Evolutionary conservation across 92 coral and sea anemone genomes (phyloP), one percentile per base, ranked within the genome.

Genomic region (Actinernus sp.): DNA sequence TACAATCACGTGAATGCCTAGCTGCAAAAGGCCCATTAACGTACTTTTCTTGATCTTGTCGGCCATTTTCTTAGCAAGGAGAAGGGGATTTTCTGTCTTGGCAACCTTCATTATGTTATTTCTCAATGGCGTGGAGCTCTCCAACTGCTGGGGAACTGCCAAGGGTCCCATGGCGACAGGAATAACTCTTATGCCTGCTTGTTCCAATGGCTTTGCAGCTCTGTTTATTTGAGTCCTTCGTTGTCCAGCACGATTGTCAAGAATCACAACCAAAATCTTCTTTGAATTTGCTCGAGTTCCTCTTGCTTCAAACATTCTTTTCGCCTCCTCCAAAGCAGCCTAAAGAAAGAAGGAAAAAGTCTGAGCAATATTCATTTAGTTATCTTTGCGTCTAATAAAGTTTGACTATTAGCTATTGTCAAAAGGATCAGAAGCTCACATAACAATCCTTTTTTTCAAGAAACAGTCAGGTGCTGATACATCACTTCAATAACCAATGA

Each of bases 21-120:
- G n/a, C n/a, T n/a, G n/a, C n/a, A n/a, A n/a, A n/a, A n/a, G n/a
- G n/a, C n/a, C n/a, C n/a, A n/a, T n/a, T n/a, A n/a, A 31, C 78
- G 55, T 45, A 89, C 98, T 92, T 79, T 89, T 81, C 55, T 82
- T 43, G 29, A 93, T 74, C 31, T 41, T 64, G 17, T 61, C 83
- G 58, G 75, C 68, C 19, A 93, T 83, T 51, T 76, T 78, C 49
- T 68, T 74, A 51, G 90, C 98, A 32, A 93, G 61, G 1, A 61
- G 37, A 43, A 31, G 26, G 0, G 98, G 88, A 23, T 65, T 66
- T 28, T 89, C 81, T 7, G 75, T 69, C 50, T 71, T 79, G 6
- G 89, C 63, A 28, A 86, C 70, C 49, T 71, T 53, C 6, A 93
- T 44, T 1, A 90, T 32, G 61, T 93, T 86, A 45, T 87, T 81